Base-by-base conservation (phyloP, 92 coral and sea anemone species). In the Desmophyllum pertusum region DNA sequence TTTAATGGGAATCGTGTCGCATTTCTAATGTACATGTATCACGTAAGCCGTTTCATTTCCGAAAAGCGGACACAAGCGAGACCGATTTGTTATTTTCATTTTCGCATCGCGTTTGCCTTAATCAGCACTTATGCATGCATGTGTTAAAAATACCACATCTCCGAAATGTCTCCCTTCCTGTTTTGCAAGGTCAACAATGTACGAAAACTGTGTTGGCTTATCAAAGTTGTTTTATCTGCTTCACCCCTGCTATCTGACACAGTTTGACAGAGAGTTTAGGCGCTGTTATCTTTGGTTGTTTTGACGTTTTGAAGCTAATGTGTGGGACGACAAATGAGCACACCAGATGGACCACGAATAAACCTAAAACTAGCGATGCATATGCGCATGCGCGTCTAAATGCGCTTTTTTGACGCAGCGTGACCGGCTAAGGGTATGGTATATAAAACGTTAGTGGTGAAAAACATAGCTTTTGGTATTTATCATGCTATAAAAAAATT, bases 331-430 rank as follows among this genome's bases (percentile, higher is more conserved):
- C 70, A 70, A 79, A 65, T 43, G 73, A 80, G 65, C 33, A 31
- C 30, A 66, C 65, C 75, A 79, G 64, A 70, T 41, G 78, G 40
- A 72, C 39, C 77, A 18, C 78, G 36, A 41, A 71, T 71, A 39
- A 71, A 71, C 69, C 86, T 52, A 82, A 82, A 82, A 71, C 71
- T 71, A 72, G 79, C 86, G 86, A 70, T 45, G 78, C 71, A 18
- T 82, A 42, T 73, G 70, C 86, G 86, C 86, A 82, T 82, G 86
- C 86, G 86, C 79, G 64, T 31, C 67, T 36, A 46, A 25, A 18
- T 2, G 76, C 43, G 31, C 21, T 35, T n/a, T 31, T 39, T 6
- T 33, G 42, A 75, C 35, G 40, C 67, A 51, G 67, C 0, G 40
- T 57, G 39, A 10, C 39, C 43, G 19, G 65, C 35, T 59, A 59